Percentiles rank a stretch among this genome's conserved stretches.
Evolutionary conservation across 2,113 vertebrate species (phyloP).

Genomic region (Neoarius graeffei): DNA sequence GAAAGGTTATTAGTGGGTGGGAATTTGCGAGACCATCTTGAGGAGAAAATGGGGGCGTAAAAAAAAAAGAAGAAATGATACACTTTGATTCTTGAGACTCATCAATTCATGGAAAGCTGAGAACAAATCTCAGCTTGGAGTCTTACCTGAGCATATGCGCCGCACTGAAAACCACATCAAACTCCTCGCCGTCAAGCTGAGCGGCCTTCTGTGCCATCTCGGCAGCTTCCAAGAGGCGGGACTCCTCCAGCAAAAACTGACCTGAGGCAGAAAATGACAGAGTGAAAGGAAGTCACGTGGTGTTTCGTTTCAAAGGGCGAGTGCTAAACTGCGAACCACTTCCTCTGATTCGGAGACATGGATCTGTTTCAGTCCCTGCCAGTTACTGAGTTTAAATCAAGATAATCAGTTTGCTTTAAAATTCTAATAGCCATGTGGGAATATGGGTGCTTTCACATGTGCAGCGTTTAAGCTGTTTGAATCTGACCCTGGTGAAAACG

Average conservation of each 20-base stretch:
- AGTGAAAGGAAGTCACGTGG: conserved; percentile 18
- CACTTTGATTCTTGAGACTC: not conserved
- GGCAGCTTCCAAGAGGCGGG: conserved; percentile 90
- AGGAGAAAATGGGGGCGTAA: not conserved
- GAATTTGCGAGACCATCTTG: not conserved
- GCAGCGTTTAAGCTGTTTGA: not conserved
- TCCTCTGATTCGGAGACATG: conserved; percentile 51
- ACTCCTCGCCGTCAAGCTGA: conserved; percentile 87
- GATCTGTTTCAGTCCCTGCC: conserved; percentile 18
- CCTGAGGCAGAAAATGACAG: conserved; percentile 71
- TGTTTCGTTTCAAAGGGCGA: conserved; percentile 40
- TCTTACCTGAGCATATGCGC: conserved; percentile 97
- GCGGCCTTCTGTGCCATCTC: conserved; percentile 98
- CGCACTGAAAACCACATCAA: conserved; percentile 97
- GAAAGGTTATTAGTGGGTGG: not conserved
- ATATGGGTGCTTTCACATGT: not conserved
- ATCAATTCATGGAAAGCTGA: not conserved
- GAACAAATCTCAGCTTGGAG: conserved; percentile 4
- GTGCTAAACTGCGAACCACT: conserved; percentile 43
- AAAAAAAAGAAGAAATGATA: not conserved
- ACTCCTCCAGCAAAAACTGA: conserved; percentile 96
- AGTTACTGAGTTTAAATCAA: conserved; percentile 58
- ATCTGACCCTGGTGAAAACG: not conserved
- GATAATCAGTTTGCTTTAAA: conserved; percentile 28
- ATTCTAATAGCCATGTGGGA: conserved; percentile 30